Evolutionary conservation across 1,140 invertebrate species (phyloP).

Genomic region (Caerostris extrusa): DNA sequence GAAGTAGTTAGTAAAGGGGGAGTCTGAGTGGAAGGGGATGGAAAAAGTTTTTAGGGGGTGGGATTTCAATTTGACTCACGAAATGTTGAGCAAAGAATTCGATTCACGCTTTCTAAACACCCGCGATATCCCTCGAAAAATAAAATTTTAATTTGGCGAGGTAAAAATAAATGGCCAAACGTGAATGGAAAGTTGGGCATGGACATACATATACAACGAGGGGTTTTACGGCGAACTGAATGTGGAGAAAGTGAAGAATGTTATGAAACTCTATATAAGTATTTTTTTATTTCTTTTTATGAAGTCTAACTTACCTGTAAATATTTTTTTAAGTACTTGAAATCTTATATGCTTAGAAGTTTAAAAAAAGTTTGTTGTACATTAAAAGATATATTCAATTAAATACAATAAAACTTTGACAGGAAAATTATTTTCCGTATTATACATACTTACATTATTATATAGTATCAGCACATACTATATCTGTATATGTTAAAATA

Average conservation of each 20-base stretch:
- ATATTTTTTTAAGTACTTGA: too few relatives aligned
- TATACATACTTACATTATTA: too few relatives aligned
- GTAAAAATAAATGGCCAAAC: conserved; percentile 8
- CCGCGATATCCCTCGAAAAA: conserved; percentile 14
- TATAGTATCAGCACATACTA: too few relatives aligned
- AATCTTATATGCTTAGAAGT: too few relatives aligned
- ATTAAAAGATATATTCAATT: too few relatives aligned
- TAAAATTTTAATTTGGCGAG: conserved; percentile 4
- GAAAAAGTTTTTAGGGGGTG: conserved; percentile 28
- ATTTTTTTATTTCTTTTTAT: not conserved
- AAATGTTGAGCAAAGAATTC: conserved; percentile 50
- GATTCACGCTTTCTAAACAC: conserved; percentile 12
- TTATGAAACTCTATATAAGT: not conserved
- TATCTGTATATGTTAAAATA: too few relatives aligned
- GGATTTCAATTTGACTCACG: conserved; percentile 59
- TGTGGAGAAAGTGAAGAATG: not conserved
- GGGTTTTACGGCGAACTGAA: not conserved
- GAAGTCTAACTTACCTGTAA: not conserved
- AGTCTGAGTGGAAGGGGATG: not conserved
- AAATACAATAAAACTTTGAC: too few relatives aligned
- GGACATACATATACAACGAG: not conserved
- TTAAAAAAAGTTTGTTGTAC: too few relatives aligned
- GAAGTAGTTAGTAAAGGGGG: conserved; percentile 53
- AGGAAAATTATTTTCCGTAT: too few relatives aligned
- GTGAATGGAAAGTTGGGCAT: not conserved